Percentiles rank a stretch among this genome's conserved stretches.
Evolutionary conservation across 2,888 invertebrate genomes (phyloP).

Genomic region (Melinaea menophilus): DNA sequence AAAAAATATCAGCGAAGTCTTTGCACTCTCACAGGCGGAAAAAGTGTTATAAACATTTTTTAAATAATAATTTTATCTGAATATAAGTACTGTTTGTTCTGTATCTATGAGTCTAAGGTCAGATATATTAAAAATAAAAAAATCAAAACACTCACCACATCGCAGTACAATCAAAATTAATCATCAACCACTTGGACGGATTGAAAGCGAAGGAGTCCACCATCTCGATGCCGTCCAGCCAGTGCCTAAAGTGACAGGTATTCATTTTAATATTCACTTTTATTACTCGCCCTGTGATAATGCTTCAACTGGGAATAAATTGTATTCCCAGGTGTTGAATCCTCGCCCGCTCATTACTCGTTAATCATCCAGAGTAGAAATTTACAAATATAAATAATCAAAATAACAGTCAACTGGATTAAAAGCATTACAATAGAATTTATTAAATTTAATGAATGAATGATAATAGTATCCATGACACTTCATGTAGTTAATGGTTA

Average conservation of each 20-base stretch:
- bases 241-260: constrained; percentile 76
- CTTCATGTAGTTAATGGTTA: background rate
- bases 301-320: background rate
- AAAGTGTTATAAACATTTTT: background rate
- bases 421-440: too few species aligned
- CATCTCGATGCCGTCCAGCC: constrained; percentile 93
- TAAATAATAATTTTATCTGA: background rate
- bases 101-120: too few species aligned
- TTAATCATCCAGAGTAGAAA: too few species aligned
- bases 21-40: background rate
- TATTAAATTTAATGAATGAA: too few species aligned
- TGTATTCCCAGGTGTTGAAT: too few species aligned
- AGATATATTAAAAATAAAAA: too few species aligned
- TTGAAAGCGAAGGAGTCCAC: constrained; percentile 98
- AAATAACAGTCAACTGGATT: too few species aligned
- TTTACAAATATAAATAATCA: too few species aligned
- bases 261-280: background rate
- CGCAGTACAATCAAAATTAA: constrained; percentile 99
- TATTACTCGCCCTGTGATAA: background rate
- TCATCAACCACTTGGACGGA: constrained; percentile 99
- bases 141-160: constrained; percentile 87
- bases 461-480: too few species aligned
- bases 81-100: too few species aligned
- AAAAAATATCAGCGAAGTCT: background rate
- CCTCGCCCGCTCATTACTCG: too few species aligned